Conservation (phyloP, 2,888 invertebrate genomes). For the Macrophya alboannulata region DNA sequence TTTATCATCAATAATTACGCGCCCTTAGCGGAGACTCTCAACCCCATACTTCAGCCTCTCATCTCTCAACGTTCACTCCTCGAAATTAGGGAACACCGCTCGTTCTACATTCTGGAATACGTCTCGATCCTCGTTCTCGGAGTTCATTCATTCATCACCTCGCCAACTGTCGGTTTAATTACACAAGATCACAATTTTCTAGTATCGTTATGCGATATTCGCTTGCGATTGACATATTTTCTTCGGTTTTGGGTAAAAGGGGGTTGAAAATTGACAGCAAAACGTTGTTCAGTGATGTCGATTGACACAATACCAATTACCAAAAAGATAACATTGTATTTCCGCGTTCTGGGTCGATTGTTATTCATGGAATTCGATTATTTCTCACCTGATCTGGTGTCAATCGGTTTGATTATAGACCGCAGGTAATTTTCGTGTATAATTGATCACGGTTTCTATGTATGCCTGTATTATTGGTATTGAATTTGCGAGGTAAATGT, state of each 20-base stretch:
- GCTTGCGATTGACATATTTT: not conserved
- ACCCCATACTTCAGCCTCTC: slow-evolving; percentile 5
- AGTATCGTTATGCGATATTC: no score
- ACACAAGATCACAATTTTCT: no score
- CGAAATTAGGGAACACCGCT: not conserved
- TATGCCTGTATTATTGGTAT: not conserved
- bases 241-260: not conserved
- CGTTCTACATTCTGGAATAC: not conserved
- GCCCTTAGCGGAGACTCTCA: not conserved
- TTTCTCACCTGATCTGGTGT: slow-evolving; percentile 24
- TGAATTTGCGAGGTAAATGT: not conserved
- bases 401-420: slow-evolving; percentile 9
- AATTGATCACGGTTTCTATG: not conserved
- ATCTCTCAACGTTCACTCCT: not conserved
- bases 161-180: no score
- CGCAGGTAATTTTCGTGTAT: not conserved
- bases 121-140: not conserved
- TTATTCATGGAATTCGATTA: not conserved
- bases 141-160: no score
- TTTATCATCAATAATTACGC: slow-evolving; percentile 20
- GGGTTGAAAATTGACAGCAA: not conserved
- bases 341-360: not conserved
- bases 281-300: not conserved
- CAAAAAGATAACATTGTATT: not conserved
- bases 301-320: not conserved